Evolutionary conservation across 2,797 vertebrate species (phyloP), one percentile per base, ranked within the genome.

Genomic region (Fundulus diaphanus): DNA sequence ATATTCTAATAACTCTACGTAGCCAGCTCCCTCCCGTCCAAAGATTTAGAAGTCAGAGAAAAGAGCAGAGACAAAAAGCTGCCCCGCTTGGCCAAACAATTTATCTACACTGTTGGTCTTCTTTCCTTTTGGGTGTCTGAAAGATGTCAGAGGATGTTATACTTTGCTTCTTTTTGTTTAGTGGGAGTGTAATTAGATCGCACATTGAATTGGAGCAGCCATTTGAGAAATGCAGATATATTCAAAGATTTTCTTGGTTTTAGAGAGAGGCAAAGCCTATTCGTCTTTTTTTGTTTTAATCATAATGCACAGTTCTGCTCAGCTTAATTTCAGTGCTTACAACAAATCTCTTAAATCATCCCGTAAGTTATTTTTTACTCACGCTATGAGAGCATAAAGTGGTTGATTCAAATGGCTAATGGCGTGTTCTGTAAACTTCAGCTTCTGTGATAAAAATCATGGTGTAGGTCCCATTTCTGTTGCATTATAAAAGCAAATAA

Each of bases 1-100:
- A 84, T 83, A 79, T 48, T 77, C 74, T 81, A 85, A 87, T 88
- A 84, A 81, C 80, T 78, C 82, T 77, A 72, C 51, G 81, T 68
- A 69, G 76, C 72, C 79, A 54, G 54, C 72, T 85, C 87, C 85
- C 87, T 78, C 57, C 18, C 46, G 82, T 61, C 72, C 73, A 78
- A 76, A 81, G 80, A 78, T 80, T 78, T 48, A 75, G 74, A 59
- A 76, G 84, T 74, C 67, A 78, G 71, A 81, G 82, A 59, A 72
- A 78, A 77, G 57, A 73, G 81, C 68, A 69, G 76, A 74, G 71
- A 88, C 83, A 83, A 81, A 85, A 77, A 77, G 65, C 29, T 54
- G 70, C 78, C 80, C 81, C 82, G 68, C 70, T 72, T 61, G 81
- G 74, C 80, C 76, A 75, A 85, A 78, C 78, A 79, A 82, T 90